Evolutionary conservation across 2,888 invertebrate genomes (phyloP), one percentile per base, ranked within the genome.

Genomic region (Caradrina clavipalpis): DNA sequence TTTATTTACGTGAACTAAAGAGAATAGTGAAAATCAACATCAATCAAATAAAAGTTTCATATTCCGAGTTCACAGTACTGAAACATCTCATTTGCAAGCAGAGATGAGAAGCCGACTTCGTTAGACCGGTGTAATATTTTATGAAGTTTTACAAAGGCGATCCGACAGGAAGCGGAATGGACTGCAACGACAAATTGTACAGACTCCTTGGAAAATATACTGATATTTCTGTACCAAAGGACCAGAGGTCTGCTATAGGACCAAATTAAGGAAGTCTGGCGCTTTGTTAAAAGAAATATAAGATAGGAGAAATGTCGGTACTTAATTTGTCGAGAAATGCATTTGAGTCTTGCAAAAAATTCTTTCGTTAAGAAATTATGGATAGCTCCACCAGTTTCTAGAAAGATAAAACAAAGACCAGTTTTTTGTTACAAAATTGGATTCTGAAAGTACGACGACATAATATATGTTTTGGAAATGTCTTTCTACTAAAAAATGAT

Each of bases 101-200:
- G 61, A 69, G 55, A 79, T 73, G 59, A 68, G 67, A 57, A 55
- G 58, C 51, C 49, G 71, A 68, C 81, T 54, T 85, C 71, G 71
- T 83, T 80, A 82, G 76, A 68, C 60, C 65, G 53, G 71, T 64
- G 82, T 80, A 70, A 80, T 73, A 83, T 76, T 81, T 83, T 73
- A 81, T 81, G 66, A 74, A 78, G 71, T 80, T 71, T 70, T 64
- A 82, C 79, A 82, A 78, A 80, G 86, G 68, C 65, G 81, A 86
- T 79, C 76, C 76, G 80, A 82, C 83, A 80, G 84, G 83, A 86
- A 86, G 81, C 85, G 59, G 76, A 73, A 76, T 78, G 78, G 81
- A 82, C 82, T 83, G 79, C 81, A 81, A 61, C 80, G 84, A 85
- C 88, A 88, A 88, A 89, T 88, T 86, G 87, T 85, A 75, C 67